These are phyloP conservation scores for Synanthedon andrenaeformis DNA, from an alignment of 2,888 invertebrate species.

Conservation along the genomic window DNA sequence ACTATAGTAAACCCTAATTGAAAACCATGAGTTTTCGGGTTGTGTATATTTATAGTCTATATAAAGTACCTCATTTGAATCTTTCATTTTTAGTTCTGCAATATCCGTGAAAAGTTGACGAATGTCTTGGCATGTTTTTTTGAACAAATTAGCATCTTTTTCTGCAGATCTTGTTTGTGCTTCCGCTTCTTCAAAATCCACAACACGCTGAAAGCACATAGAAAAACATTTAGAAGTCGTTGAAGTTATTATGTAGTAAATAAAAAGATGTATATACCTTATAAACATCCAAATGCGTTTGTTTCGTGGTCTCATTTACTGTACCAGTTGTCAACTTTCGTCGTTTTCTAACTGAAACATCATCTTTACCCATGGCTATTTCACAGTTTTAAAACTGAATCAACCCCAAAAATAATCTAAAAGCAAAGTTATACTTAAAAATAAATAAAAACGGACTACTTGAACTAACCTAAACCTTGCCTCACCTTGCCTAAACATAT, in stretches of 20 bases:
- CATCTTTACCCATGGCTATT: conserved; percentile 53
- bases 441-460: neutral
- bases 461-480: too few species aligned
- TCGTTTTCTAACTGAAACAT: conserved; percentile 66
- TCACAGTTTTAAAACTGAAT: too few species aligned
- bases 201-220: conserved; percentile 68
- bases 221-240: neutral
- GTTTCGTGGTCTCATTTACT: conserved; percentile 44
- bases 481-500: too few species aligned
- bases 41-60: too few species aligned
- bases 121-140: conserved; percentile 78
- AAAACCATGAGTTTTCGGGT: too few species aligned
- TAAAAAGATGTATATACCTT: conserved; percentile 45
- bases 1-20: neutral
- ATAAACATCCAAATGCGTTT: conserved; percentile 66
- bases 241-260: neutral
- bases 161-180: conserved; percentile 74
- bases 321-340: conserved; percentile 58
- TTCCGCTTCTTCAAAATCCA: conserved; percentile 81
- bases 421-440: conserved; percentile 1
- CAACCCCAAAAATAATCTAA: too few species aligned
- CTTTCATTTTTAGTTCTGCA: conserved; percentile 72
- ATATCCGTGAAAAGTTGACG: conserved; percentile 77
- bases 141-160: conserved; percentile 76
- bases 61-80: conserved; percentile 60